Base-by-base conservation (phyloP, 1,140 invertebrate genomes). In the Helicoverpa armigera region DNA sequence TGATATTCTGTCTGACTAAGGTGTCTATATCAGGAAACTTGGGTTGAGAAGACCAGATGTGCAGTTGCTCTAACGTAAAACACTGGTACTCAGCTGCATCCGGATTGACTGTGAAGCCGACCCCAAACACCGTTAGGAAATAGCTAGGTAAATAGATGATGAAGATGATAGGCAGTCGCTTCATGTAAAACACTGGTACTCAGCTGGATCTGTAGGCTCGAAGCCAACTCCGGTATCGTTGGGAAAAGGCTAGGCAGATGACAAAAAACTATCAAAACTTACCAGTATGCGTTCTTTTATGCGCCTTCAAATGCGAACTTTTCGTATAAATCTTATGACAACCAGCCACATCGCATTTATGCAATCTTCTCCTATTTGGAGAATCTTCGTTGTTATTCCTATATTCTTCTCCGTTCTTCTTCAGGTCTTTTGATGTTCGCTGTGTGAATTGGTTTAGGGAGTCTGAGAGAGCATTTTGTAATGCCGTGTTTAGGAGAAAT, bases 271-370 rank as follows among this genome's bases (percentile, higher is more conserved):
- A 4, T 69, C 9, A 43, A 16, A 78, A 95, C 96, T 96, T 95
- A 99, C 99, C 99, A 95, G 99, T 99, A 92, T 99, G 99, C 86
- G 98, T 99, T 91, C 99, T 96, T 95, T 99, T 98, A 92, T 99
- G 99, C 18, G 99, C 99, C 95, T 99, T 99, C 79, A 99, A 96
- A 95, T 99, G 99, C 48, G 98, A 99, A 91, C 98, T 99, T 95
- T 99, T 99, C 80, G 98, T 99, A 94, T 99, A 99, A 54, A 99
- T 98, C 95, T 99, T 99, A 91, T 98, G 98, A 95, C 99, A 99
- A 60, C 98, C 98, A 65, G 97, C 97, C 91, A 98, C 99, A 94
- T 98, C 98, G 96, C 99, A 99, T 94, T 98, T 98, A 96, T 99
- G 98, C 94, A 98, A 82, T n/a, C 91, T 81, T 9, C 85, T 85